Evolutionary conservation across 2,888 invertebrate genomes (phyloP).

Genomic region (Trichacis sp.): DNA sequence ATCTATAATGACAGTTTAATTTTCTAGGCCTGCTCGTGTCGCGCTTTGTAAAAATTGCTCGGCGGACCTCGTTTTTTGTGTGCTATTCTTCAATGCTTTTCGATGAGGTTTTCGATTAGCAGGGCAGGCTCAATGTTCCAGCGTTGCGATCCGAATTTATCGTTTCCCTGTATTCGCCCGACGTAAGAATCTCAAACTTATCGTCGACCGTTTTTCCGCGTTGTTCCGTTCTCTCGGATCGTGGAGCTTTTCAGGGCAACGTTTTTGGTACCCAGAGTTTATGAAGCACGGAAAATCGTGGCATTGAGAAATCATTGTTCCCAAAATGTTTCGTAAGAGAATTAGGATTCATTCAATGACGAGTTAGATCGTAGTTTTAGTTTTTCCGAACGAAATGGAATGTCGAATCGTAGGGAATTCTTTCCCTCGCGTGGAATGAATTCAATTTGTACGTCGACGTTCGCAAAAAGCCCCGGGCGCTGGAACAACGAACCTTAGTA

Average conservation of each 20-base stretch:
- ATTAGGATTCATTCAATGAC: too few species aligned
- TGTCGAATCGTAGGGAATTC: too few species aligned
- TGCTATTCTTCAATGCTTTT: slow-evolving; percentile 22
- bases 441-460: too few species aligned
- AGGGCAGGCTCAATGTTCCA: slow-evolving; percentile 27
- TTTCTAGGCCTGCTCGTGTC: slow-evolving; percentile 35
- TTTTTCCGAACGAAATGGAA: too few species aligned
- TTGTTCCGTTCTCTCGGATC: neutral
- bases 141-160: slow-evolving; percentile 15
- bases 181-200: neutral
- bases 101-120: slow-evolving; percentile 19
- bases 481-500: slow-evolving; percentile 59
- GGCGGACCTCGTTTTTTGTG: slow-evolving; percentile 33
- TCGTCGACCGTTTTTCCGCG: neutral
- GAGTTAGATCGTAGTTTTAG: too few species aligned
- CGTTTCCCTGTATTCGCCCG: neutral
- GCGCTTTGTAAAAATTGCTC: slow-evolving; percentile 38
- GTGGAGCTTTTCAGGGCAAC: slow-evolving; percentile 18
- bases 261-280: neutral
- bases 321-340: too few species aligned
- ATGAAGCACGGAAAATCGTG: too few species aligned
- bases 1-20: slow-evolving; percentile 16
- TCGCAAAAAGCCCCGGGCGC: slow-evolving; percentile 26
- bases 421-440: too few species aligned
- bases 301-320: too few species aligned